phyloP scores from a whole-genome alignment of 2,888 invertebrate species.

The Tachina grossa region DNA sequence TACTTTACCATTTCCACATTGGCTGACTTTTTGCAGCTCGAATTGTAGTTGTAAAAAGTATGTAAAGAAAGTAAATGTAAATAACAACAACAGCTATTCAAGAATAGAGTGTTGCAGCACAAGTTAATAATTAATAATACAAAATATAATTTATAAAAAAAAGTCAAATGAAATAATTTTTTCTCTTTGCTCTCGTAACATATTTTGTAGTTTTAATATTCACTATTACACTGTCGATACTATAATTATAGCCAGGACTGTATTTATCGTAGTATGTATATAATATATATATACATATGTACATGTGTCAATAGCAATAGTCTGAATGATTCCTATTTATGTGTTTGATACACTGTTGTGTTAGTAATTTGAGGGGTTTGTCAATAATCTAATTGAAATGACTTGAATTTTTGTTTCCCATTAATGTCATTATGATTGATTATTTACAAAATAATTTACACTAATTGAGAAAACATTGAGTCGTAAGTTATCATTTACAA shows the following conservation, averaged over 20 bases:
- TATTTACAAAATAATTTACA: slow-evolving; percentile 52
- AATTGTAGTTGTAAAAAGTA: too few relatives aligned
- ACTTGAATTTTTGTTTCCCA: slow-evolving; percentile 36
- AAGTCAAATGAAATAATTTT: too few relatives aligned
- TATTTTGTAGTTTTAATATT: too few relatives aligned
- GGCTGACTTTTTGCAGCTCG: too few relatives aligned
- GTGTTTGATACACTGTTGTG: slow-evolving; percentile 5
- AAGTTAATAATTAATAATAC: too few relatives aligned
- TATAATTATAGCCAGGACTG: neutral
- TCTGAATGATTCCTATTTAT: slow-evolving; percentile 25
- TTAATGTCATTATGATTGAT: slow-evolving; percentile 58
- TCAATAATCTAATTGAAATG: slow-evolving; percentile 42
- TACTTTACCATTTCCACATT: too few relatives aligned
- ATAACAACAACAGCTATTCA: too few relatives aligned
- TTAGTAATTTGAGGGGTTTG: slow-evolving; percentile 21
- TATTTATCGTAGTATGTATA: neutral
- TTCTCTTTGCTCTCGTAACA: too few relatives aligned
- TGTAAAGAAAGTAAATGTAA: too few relatives aligned
- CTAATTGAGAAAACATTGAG: slow-evolving; percentile 49
- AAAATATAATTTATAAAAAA: too few relatives aligned
- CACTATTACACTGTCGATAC: neutral
- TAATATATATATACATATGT: neutral
- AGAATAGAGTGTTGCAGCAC: too few relatives aligned
- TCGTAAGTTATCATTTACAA: slow-evolving; percentile 11
- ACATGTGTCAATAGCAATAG: slow-evolving; percentile 22